Conservation (phyloP, 2,797 vertebrate species). For the Chelon auratus region DNA sequence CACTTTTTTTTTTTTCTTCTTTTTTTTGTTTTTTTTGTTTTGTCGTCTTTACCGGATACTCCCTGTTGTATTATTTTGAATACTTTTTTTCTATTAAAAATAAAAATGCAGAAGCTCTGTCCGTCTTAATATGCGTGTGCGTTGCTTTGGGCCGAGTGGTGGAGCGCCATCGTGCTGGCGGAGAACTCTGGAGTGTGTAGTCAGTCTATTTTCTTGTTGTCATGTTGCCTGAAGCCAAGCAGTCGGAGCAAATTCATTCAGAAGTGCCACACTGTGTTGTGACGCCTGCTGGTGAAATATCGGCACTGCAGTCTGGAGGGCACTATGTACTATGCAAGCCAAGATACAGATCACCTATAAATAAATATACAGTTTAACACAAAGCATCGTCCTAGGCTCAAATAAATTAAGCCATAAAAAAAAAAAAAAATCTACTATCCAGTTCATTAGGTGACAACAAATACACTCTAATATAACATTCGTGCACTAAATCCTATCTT, state of each 20-base stretch:
- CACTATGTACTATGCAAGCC: neutral
- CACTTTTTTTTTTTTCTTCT: slow-evolving; percentile 49
- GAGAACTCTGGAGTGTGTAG: slow-evolving; percentile 46
- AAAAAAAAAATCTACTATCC: no score
- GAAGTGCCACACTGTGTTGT: slow-evolving; percentile 13
- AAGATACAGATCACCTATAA: no score
- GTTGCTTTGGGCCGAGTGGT: slow-evolving; percentile 37
- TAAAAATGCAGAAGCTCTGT: slow-evolving; percentile 74
- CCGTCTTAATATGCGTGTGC: slow-evolving; percentile 3
- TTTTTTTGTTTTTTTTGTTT: slow-evolving; percentile 30
- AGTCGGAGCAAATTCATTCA: slow-evolving; percentile 38
- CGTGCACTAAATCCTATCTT: no score
- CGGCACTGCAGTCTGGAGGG: slow-evolving; percentile 33
- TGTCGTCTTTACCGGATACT: slow-evolving; percentile 75
- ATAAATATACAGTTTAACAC: neutral
- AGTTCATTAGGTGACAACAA: no score
- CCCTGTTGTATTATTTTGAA: slow-evolving; percentile 84
- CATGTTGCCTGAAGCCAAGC: slow-evolving; percentile 52
- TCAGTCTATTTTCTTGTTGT: slow-evolving; percentile 65
- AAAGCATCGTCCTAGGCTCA: no score
- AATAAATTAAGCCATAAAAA: neutral
- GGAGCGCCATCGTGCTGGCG: slow-evolving; percentile 49
- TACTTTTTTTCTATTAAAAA: slow-evolving; percentile 88
- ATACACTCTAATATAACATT: no score
- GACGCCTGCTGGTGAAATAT: slow-evolving; percentile 65